Evolutionary conservation across 2,797 vertebrate species (phyloP), one percentile per base, ranked within the genome.

Genomic region (Urophycis tenuis): DNA sequence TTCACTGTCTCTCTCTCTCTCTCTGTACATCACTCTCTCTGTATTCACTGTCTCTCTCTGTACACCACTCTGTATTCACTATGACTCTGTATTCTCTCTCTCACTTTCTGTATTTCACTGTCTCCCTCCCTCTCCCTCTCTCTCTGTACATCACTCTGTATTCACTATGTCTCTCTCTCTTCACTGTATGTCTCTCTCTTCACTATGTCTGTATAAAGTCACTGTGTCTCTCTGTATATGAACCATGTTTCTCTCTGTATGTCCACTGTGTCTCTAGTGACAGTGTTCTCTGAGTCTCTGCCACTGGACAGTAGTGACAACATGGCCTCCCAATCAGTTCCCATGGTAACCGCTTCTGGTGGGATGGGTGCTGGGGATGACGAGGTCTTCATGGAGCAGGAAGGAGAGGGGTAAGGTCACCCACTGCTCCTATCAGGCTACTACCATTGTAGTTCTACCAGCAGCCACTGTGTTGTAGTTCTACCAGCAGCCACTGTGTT

Each of bases 361-460:
- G 93, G 90, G 64, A 91, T 96, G 75, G 90, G 93, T 4, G 90
- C 93, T 4, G 89, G 98, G 17, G 93, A 94, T 0, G 97, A 98
- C n/a, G 97, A 98, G 83, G 97, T 98, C 3, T 99, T 99, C 81
- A 95, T 96, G 86, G 96, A 97, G 87, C 94, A 94, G 1, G 97
- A 98, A 86, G 95, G 94, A 75, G 97, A 99, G 75, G 94, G 96
- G 97, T 94, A 77, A 88, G 90, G 1, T 7, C 2, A 35, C 33
- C 17, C 39, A 6, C 17, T n/a, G n/a, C n/a, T n/a, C n/a, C n/a
- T n/a, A n/a, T 17, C 22, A 39, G 4, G 35, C 49, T 53, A 53
- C 49, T 53, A 9, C 49, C 49, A 22, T 25, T 19, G 60, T 32
- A 14, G 12, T n/a, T 29, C 15, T 29, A 31, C n/a, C n/a, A n/a